Percentiles rank a stretch among this genome's conserved stretches.
Evolutionary conservation across 2,888 invertebrate genomes (phyloP).

Genomic region (Camponotus fellah): DNA sequence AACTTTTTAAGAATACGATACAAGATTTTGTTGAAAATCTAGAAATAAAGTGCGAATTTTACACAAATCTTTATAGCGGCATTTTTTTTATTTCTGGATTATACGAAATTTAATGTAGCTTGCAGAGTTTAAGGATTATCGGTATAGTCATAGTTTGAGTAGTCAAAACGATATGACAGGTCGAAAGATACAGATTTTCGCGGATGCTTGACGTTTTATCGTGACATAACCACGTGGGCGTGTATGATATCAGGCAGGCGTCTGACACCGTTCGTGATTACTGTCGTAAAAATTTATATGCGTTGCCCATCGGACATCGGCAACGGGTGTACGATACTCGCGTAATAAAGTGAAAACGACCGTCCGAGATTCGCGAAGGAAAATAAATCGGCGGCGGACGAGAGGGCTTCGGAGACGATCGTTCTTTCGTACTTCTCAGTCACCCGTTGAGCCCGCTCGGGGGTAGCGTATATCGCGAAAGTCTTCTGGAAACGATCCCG

Average conservation of each 20-base stretch:
- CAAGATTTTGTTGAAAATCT: background rate
- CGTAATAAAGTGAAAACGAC: constrained; percentile 76
- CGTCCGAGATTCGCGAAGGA: constrained; percentile 70
- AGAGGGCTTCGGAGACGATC: constrained; percentile 67
- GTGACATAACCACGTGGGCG: constrained; percentile 58
- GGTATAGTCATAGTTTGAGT: background rate
- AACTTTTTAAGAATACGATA: background rate
- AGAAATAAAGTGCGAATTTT: background rate
- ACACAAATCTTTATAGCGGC: background rate
- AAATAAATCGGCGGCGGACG: constrained; percentile 70
- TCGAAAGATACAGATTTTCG: constrained; percentile 32
- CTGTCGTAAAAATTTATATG: constrained; percentile 74
- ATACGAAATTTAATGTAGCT: constrained; percentile 10
- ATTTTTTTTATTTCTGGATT: background rate
- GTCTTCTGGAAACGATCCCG: constrained; percentile 83
- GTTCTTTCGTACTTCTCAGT: constrained; percentile 72
- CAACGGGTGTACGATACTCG: constrained; percentile 63
- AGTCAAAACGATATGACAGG: constrained; percentile 13
- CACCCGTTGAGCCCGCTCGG: constrained; percentile 73
- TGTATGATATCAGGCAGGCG: constrained; percentile 60
- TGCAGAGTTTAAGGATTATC: constrained; percentile 15
- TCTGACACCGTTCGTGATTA: constrained; percentile 68
- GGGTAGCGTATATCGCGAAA: constrained; percentile 75
- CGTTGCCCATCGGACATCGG: constrained; percentile 61
- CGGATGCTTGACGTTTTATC: constrained; percentile 60